Conservation (phyloP, 2,797 vertebrate genomes). For the Tinamus major region DNA sequence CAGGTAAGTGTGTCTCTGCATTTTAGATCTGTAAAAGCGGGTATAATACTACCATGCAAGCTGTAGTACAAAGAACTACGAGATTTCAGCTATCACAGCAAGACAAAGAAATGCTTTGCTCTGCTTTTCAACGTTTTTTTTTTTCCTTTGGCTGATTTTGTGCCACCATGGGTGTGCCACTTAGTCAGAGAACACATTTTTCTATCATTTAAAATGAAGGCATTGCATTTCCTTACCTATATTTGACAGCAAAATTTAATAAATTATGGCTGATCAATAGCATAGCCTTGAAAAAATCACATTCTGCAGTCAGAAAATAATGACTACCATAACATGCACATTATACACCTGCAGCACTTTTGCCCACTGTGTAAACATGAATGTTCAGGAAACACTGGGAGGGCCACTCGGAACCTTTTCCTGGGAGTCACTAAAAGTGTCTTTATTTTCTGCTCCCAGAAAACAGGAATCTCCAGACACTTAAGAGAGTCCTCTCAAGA, state of each 20-base stretch:
- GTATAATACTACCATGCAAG: constrained; percentile 8
- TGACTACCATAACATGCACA: neutral
- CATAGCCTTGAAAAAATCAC: neutral
- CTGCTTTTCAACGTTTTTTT: neutral
- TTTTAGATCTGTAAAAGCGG: neutral
- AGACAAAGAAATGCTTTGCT: neutral
- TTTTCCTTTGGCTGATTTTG: neutral
- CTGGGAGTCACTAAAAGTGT: neutral
- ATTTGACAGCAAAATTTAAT: neutral
- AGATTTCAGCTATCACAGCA: neutral
- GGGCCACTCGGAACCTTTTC: neutral
- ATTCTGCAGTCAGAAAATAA: neutral
- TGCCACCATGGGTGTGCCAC: neutral
- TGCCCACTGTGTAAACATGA: neutral
- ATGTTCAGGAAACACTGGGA: neutral
- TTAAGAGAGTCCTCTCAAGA: neutral
- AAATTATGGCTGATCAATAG: neutral
- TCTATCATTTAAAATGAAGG: neutral
- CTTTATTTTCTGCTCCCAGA: neutral
- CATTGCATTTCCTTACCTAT: neutral
- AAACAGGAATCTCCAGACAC: neutral
- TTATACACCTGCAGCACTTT: neutral
- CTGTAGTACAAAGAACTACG: neutral
- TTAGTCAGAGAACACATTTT: neutral
- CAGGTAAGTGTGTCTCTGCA: constrained; percentile 41